Base-by-base conservation (phyloP, 2,888 invertebrate species). In the Listrodromus nycthemerus region DNA sequence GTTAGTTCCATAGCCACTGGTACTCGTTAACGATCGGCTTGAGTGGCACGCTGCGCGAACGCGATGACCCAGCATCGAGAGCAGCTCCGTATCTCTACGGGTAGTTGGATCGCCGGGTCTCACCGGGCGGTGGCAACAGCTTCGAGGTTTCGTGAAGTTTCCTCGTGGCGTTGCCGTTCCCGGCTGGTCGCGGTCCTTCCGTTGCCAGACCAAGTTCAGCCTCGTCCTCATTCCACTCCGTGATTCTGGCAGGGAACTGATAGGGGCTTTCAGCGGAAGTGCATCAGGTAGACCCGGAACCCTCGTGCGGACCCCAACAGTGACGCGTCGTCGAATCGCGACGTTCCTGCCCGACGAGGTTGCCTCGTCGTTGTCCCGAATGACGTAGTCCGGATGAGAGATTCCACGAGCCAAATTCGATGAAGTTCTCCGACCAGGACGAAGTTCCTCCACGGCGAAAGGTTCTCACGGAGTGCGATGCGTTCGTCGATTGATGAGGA, bases 91-190 rank as follows among this genome's bases (percentile, higher is more conserved):
- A 21, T 41, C 55, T 55, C 55, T 21, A 21, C 79, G 71, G 41
- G 48, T n/a, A 48, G 66, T 73, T 84, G 61, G 65, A 75, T 79
- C 71, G 33, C 58, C 21, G 24, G 27, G 41, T 21, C 41, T 50
- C 13, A 52, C 74, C 58, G 73, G 73, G 75, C 61, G 75, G 82
- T 71, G 82, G 79, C 81, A 65, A 50, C 74, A 75, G 65, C 74
- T 65, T 65, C 73, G 27, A 48, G 63, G 73, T 81, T 84, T 78
- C 75, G 48, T 30, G 81, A 82, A 84, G 75, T 84, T 84, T 84
- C 52, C 66, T 67, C 81, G 50, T 52, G 48, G 13, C 41, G 41
- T 41, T 41, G 41, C 41, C 41, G 13, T 10, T 41, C 13, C 13
- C 13, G 41, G 24, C 65, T 67, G 73, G 78, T 65, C 50, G 74